Evolutionary conservation across 2,888 invertebrate species (phyloP).

Genomic region (Xestia c-nigrum): DNA sequence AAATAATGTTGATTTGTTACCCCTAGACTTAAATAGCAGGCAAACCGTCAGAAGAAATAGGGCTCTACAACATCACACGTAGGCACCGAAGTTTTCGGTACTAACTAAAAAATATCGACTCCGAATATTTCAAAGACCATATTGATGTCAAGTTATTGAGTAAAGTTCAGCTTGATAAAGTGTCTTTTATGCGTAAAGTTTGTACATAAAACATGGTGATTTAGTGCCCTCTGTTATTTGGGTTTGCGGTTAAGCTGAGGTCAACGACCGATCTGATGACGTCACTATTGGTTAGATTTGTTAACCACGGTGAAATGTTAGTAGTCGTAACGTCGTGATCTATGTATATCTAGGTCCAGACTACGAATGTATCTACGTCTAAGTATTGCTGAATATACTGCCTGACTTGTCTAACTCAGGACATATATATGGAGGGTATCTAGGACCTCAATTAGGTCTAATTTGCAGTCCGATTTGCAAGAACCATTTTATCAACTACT

Average conservation of each 20-base stretch:
- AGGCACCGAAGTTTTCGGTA: slow-evolving; percentile 1
- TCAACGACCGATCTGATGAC: slow-evolving; percentile 33
- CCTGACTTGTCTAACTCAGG: not conserved
- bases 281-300: slow-evolving; percentile 29
- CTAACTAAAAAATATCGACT: slow-evolving; percentile 33
- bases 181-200: slow-evolving; percentile 73
- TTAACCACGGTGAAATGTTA: slow-evolving; percentile 21
- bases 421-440: not conserved
- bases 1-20: not conserved
- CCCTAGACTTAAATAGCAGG: not conserved
- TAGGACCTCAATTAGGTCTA: not conserved
- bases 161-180: slow-evolving; percentile 71
- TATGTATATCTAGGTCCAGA: slow-evolving; percentile 9
- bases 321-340: slow-evolving; percentile 3
- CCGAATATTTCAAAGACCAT: slow-evolving; percentile 57
- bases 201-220: slow-evolving; percentile 74
- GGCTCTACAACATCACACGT: not conserved
- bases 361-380: not conserved
- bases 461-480: not conserved
- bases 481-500: not conserved
- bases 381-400: not conserved
- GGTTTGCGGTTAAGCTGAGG: slow-evolving; percentile 38
- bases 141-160: slow-evolving; percentile 67
- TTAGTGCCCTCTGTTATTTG: slow-evolving; percentile 61
- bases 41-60: not conserved